Percentiles rank a stretch among this genome's conserved stretches.
Conservation (phyloP, 2,888 invertebrate species). For the Venusia cambrica region DNA sequence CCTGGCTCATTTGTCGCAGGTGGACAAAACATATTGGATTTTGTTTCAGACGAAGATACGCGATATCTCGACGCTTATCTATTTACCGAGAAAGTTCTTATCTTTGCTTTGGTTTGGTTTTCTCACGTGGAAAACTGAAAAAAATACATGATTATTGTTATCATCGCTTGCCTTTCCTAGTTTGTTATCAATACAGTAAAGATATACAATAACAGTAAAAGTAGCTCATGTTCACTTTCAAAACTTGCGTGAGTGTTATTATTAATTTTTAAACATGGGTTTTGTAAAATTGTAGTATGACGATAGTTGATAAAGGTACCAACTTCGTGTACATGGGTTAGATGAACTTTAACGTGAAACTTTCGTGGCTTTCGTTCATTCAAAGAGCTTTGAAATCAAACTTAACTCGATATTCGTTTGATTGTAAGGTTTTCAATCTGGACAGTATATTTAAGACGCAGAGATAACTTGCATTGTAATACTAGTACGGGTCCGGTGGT, state of each 20-base stretch:
- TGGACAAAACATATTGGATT: slow-evolving; percentile 38
- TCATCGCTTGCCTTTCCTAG: no score
- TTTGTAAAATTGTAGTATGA: no score
- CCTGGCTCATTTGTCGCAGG: slow-evolving; percentile 46
- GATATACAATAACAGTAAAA: no score
- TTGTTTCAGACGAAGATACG: slow-evolving; percentile 35
- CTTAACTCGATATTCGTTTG: background rate
- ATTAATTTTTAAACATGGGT: no score
- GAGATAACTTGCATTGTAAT: slow-evolving; percentile 28
- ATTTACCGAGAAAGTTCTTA: slow-evolving; percentile 25
- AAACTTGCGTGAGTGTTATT: no score
- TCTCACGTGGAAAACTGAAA: slow-evolving; percentile 3
- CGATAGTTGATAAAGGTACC: no score
- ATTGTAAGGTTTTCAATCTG: slow-evolving; percentile 18
- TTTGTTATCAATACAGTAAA: no score
- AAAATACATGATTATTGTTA: background rate
- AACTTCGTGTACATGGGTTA: no score
- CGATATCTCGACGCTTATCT: slow-evolving; percentile 35
- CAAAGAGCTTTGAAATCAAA: background rate
- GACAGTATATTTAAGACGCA: slow-evolving; percentile 12
- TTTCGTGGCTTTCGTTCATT: background rate
- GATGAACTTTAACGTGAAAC: background rate
- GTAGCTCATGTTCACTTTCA: no score
- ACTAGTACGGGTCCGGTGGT: slow-evolving; percentile 19
- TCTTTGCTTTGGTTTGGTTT: slow-evolving; percentile 20